These are phyloP conservation scores for Hystrix cristata DNA, from an alignment of 2,113 vertebrate genomes.

Conservation along the genomic window DNA sequence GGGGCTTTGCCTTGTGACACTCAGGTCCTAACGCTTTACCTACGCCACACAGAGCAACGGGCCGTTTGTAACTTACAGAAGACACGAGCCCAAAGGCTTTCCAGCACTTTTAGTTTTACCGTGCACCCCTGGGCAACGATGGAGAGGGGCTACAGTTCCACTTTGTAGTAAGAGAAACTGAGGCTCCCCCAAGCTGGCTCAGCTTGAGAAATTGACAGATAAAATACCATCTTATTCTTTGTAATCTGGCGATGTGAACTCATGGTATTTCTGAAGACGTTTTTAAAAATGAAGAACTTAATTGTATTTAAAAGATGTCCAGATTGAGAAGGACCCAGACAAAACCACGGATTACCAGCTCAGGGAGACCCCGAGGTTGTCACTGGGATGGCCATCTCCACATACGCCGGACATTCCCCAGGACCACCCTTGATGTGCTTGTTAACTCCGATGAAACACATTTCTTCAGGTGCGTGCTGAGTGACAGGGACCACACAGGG, in stretches of 20 bases:
- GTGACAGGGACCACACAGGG: background rate
- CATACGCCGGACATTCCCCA: fast-evolving
- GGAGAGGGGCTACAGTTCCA: background rate
- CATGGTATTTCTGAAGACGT: background rate
- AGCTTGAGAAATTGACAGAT: background rate
- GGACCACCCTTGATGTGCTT: background rate
- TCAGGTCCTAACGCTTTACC: background rate
- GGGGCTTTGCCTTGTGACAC: background rate
- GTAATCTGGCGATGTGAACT: background rate
- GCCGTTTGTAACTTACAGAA: background rate
- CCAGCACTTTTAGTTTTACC: background rate
- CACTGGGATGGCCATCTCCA: too few relatives aligned
- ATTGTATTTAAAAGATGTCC: background rate
- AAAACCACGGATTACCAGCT: background rate
- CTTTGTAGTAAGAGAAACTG: background rate
- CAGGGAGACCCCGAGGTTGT: background rate
- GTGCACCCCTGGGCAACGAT: background rate
- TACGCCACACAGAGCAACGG: background rate
- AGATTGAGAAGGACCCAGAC: background rate
- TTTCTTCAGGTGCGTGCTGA: background rate
- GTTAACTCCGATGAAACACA: background rate
- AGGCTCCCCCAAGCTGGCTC: background rate
- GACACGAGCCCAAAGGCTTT: background rate
- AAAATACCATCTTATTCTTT: background rate
- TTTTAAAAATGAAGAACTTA: background rate